Base-by-base conservation (phyloP, 2,888 invertebrate genomes). In the Leptinotarsa haldemani region DNA sequence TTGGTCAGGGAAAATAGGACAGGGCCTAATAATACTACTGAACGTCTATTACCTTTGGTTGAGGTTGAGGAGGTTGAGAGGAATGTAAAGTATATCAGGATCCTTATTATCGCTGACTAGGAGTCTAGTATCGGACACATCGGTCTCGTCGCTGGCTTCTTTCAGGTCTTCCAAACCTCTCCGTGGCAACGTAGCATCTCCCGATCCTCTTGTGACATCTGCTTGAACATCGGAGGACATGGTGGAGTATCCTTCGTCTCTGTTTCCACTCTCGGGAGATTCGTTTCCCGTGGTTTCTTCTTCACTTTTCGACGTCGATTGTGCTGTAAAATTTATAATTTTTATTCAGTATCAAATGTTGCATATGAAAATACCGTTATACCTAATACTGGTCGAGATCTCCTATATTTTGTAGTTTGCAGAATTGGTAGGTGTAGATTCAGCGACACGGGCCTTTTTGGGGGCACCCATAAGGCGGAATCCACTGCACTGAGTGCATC, bases 211-310 rank as follows among this genome's bases (percentile, higher is more conserved):
- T 1, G 91, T 91, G 1, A 92, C 92, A 82, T 93, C 93, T 0
- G 92, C 92, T 86, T 94, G 94, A 1, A 94, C 93, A 84, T 94
- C 94, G 77, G 94, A 94, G 15, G 94, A 94, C 94, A 94, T 94
- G 4, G 94, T 94, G 74, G 94, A 94, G 87, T 94, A 94, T 20
- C 94, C 94, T 85, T 94, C 94, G 88, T 94, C 94, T 80, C 94
- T 90, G 79, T 93, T 93, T 58, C 93, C 93, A 81, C 93, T 93
- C 83, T 93, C 93, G 0, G 93, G 93, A 75, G 93, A 93, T 85
- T 94, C 93, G 79, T 92, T 93, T 16, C 92, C 93, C 2, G 85
- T 85, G 46, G 91, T 93, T 82, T 92, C 92, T 75, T 92, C 92
- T 71, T 90, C 91, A 73, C 91, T 91, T 78, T 88, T 88, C 63